Conservation (phyloP, 2,113 vertebrate species). For the Madoqua kirkii region DNA sequence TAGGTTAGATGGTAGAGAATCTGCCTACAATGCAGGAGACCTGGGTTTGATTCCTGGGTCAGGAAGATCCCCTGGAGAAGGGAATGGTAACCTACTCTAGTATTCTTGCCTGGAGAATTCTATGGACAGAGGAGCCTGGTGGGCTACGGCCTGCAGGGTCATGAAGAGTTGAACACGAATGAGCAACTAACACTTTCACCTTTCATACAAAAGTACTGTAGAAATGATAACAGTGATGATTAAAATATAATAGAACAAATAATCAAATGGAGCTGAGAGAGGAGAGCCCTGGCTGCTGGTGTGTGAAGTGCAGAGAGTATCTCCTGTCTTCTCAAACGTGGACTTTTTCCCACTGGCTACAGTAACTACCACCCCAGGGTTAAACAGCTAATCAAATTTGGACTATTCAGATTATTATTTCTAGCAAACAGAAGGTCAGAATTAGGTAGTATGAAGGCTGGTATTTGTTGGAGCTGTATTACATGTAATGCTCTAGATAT, state of each 20-base stretch:
- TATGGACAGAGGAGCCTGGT: neutral
- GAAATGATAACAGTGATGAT: neutral
- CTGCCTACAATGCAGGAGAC: neutral
- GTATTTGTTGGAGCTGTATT: neutral
- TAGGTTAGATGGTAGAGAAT: neutral
- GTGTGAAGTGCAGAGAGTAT: neutral
- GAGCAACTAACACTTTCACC: neutral
- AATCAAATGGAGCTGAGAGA: accelerated
- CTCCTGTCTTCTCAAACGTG: neutral
- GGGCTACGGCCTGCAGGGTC: neutral
- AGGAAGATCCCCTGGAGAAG: neutral
- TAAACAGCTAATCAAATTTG: no score
- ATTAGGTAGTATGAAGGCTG: neutral
- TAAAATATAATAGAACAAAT: neutral
- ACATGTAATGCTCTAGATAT: neutral
- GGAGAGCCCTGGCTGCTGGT: accelerated
- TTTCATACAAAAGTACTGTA: neutral
- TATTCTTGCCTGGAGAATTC: neutral
- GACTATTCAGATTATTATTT: neutral
- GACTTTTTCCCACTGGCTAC: neutral
- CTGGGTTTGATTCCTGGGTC: neutral
- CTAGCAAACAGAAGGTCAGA: neutral
- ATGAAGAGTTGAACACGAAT: neutral
- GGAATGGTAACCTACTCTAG: neutral
- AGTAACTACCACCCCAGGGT: neutral